Evolutionary conservation across 2,888 invertebrate species (phyloP), one percentile per base, ranked within the genome.

Genomic region (Pyrocoelia pectoralis): DNA sequence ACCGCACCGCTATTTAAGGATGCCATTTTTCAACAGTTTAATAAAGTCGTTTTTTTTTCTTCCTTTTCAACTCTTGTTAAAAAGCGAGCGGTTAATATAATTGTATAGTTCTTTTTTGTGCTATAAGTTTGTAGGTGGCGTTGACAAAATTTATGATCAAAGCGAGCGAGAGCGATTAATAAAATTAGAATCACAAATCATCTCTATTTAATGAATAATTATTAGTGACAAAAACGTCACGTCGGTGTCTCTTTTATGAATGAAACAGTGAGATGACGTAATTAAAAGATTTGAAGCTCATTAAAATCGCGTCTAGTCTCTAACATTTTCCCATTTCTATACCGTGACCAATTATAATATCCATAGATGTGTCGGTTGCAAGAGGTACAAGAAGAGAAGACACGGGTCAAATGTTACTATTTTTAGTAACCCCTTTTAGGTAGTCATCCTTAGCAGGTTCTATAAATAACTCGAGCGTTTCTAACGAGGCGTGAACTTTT

Each of bases 1-100:
- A 33, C 33, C 33, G 33, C 33, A 33, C 33, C 33, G 33, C 33
- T 33, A 33, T 33, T 33, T 33, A 33, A 33, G 33, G 33, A n/a
- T 33, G 33, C n/a, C 33, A 33, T 33, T 33, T 33, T 33, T 33
- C 33, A 33, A 33, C 33, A 33, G n/a, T 33, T 33, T 33, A 33
- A 33, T 33, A 33, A n/a, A 33, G 33, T 33, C 33, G 33, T 33
- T 33, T 33, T 33, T 33, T 33, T 24, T 6, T 24, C 24, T n/a
- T 33, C 33, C 33, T 33, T 33, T 33, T 33, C 33, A 33, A 3
- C n/a, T 33, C 33, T n/a, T 33, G 33, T 33, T 33, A 33, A 33
- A 33, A 33, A 33, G 33, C 33, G 33, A n/a, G 3, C 33, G n/a
- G 33, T 33, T 33, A n/a, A 33, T 33, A 33, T 33, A 33, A 8